Percentiles rank a stretch among this genome's conserved stretches.
Evolutionary conservation across 2,888 invertebrate genomes (phyloP).

Genomic region (Pheosia tremula): DNA sequence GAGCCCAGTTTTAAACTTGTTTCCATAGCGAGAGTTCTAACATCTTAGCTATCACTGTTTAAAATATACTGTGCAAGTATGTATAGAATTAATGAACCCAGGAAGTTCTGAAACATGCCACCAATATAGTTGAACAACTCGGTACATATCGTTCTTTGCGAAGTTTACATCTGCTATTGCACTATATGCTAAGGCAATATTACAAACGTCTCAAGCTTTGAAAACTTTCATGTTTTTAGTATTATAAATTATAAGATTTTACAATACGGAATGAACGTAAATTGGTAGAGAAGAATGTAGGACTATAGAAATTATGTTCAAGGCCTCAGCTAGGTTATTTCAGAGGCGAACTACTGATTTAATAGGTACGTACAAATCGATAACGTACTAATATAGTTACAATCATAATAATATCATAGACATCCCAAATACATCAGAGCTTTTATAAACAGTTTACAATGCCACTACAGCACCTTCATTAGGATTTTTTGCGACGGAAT

Average conservation of each 20-base stretch:
- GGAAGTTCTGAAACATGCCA: constrained; percentile 44
- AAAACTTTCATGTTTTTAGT: constrained; percentile 15
- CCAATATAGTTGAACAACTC: constrained; percentile 45
- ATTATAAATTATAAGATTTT: not conserved
- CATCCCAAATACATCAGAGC: no score
- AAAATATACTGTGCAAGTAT: constrained; percentile 10
- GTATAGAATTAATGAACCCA: constrained; percentile 44
- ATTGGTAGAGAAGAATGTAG: not conserved
- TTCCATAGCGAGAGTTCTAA: no score
- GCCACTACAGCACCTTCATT: no score
- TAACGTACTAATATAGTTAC: no score
- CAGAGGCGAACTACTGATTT: no score
- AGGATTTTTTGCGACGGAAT: no score
- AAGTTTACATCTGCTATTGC: constrained; percentile 38
- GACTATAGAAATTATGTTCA: not conserved
- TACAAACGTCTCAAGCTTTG: constrained; percentile 3
- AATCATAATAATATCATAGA: no score
- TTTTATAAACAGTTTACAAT: no score
- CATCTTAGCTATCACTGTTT: no score
- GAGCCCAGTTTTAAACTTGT: no score
- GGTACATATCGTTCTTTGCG: constrained; percentile 36
- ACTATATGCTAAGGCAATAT: constrained; percentile 8
- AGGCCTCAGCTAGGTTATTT: no score
- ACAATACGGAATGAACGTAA: not conserved
- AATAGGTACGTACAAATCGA: no score